These are phyloP conservation scores for Pachyseris speciosa DNA, from an alignment of 64 coral and sea anemone genomes.

Conservation along the genomic window DNA sequence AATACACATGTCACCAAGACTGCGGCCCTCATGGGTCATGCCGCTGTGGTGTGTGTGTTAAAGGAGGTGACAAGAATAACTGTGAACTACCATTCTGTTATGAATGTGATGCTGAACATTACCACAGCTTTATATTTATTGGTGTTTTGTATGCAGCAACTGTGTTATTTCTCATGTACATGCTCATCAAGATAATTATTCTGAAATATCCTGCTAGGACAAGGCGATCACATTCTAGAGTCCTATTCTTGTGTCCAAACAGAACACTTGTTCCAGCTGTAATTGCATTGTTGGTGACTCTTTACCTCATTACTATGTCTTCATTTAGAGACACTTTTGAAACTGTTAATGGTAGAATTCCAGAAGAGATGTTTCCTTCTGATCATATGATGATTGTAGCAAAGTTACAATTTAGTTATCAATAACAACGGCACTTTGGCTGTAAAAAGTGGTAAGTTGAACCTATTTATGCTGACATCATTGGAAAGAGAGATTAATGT, in stretches of 20 bases:
- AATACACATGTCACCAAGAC: conserved; percentile 89
- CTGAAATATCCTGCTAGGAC: conserved; percentile 27
- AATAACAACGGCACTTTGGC: not conserved
- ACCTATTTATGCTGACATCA: too few species aligned
- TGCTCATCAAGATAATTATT: conserved; percentile 49
- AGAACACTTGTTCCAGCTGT: conserved; percentile 41
- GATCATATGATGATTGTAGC: conserved; percentile 85
- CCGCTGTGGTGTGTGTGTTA: conserved; percentile 94
- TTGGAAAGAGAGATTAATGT: too few species aligned
- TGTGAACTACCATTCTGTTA: conserved; percentile 79
- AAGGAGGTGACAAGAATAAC: conserved; percentile 65
- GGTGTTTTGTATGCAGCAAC: conserved; percentile 29
- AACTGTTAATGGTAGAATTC: conserved; percentile 69
- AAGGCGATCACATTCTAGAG: conserved; percentile 10
- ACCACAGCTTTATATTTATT: conserved; percentile 66
- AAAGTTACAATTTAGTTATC: conserved; percentile 66
- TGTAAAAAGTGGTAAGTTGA: too few species aligned
- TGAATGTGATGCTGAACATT: conserved; percentile 89
- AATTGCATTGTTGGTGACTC: conserved; percentile 6
- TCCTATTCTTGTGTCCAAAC: conserved; percentile 73
- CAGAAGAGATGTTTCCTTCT: conserved; percentile 96
- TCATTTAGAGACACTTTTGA: conserved; percentile 75
- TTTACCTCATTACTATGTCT: conserved; percentile 60
- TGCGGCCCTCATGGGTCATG: conserved; percentile 98
- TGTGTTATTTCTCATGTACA: conserved; percentile 63